A percentile compares a stretch with the other conserved stretches of the same genome.
These are phyloP conservation scores for Dorcus hopei DNA, from an alignment of 2,888 invertebrate species.

Conservation along the genomic window DNA sequence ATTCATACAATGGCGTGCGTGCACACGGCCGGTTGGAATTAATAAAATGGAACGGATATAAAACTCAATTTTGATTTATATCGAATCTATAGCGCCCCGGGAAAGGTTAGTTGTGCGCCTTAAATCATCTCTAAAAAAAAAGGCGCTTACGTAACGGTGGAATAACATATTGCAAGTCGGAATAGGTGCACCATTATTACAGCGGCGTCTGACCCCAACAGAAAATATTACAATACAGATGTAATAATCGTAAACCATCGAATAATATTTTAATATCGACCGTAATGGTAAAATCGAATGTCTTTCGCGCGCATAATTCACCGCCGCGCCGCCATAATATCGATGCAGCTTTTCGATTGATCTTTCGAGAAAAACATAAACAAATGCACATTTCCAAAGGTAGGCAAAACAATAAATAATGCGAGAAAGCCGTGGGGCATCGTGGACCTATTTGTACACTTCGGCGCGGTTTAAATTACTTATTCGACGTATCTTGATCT, in stretches of 20 bases:
- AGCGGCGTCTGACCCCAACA: background rate
- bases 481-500: too few relatives aligned
- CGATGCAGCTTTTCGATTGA: too few relatives aligned
- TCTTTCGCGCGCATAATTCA: background rate
- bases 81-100: constrained; percentile 8
- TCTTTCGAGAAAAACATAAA: too few relatives aligned
- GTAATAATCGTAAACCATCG: background rate
- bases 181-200: constrained; percentile 3
- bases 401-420: too few relatives aligned
- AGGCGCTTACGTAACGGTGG: constrained; percentile 1
- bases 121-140: background rate
- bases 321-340: too few relatives aligned
- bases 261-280: background rate
- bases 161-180: background rate
- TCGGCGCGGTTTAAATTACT: too few relatives aligned
- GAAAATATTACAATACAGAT: background rate
- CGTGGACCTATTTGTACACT: too few relatives aligned
- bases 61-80: constrained; percentile 20
- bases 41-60: constrained; percentile 4
- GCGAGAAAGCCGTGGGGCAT: too few relatives aligned
- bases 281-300: background rate
- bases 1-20: constrained; percentile 3
- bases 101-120: constrained; percentile 5
- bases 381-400: too few relatives aligned
- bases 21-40: background rate